Evolutionary conservation across 2,113 vertebrate species (phyloP).

Genomic region (Erythrocercus mccallii): DNA sequence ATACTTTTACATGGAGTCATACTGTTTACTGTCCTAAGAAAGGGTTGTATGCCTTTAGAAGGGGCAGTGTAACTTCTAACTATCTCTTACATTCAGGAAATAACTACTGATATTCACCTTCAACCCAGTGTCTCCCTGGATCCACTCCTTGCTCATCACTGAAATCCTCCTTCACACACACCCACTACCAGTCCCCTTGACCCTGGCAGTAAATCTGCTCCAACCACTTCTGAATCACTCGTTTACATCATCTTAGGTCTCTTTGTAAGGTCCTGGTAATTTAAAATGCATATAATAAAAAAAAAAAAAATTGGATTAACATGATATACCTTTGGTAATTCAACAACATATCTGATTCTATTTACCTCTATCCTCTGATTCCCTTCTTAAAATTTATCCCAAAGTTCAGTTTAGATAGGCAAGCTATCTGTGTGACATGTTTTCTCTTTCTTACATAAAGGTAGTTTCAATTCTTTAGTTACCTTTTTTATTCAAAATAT

Average conservation of each 20-base stretch:
- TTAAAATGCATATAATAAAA: not conserved
- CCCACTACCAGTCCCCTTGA: not conserved
- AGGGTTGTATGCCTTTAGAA: not conserved
- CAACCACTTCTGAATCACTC: accelerated
- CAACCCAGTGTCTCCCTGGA: not conserved
- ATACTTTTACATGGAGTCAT: not conserved
- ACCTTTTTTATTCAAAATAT: not conserved
- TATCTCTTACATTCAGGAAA: not conserved
- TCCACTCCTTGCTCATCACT: not conserved
- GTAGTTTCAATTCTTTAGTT: not conserved
- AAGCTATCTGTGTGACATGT: not conserved
- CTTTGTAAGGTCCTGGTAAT: not conserved
- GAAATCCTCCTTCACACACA: not conserved
- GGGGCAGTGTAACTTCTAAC: not conserved
- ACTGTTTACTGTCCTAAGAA: not conserved
- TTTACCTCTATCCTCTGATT: not conserved
- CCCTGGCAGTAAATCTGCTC: not conserved
- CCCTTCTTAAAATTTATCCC: not conserved
- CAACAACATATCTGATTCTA: not conserved
- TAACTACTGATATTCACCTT: not conserved
- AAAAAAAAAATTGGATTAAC: not conserved
- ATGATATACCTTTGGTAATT: not conserved
- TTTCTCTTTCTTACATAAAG: not conserved
- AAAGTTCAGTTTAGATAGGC: not conserved
- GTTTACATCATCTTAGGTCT: not conserved